Conservation (phyloP, 2,797 vertebrate species). For the Micrastur ruficollis region DNA sequence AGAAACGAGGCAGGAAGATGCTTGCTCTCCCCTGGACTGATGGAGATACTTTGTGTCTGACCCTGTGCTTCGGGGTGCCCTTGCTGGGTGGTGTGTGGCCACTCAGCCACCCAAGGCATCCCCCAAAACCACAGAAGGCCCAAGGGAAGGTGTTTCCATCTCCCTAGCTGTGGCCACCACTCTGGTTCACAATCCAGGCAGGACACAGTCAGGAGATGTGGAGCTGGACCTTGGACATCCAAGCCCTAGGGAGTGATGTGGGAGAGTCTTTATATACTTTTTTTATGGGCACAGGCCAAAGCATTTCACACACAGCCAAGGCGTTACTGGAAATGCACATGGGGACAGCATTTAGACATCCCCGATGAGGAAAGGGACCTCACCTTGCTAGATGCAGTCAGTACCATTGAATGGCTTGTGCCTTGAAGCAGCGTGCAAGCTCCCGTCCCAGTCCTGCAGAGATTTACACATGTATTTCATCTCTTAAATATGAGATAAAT, state of each 20-base stretch:
- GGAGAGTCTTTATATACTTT: neutral
- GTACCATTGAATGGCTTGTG: fast-evolving
- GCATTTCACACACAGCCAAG: neutral
- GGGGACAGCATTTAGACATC: neutral
- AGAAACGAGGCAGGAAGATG: neutral
- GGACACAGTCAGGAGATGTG: neutral
- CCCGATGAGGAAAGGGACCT: neutral
- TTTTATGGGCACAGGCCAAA: neutral
- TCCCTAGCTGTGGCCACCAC: neutral
- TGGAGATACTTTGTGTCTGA: neutral
- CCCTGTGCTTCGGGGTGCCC: neutral
- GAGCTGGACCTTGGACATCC: neutral
- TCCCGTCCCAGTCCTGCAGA: neutral
- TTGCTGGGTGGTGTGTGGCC: neutral
- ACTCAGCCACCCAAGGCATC: fast-evolving
- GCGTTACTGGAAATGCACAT: neutral
- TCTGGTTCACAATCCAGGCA: neutral
- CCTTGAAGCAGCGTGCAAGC: neutral
- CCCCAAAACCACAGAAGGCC: neutral
- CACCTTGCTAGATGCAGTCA: neutral
- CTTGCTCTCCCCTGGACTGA: neutral
- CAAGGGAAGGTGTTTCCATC: neutral
- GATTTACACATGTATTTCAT: neutral
- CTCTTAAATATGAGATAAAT: neutral
- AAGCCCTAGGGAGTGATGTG: neutral